These are phyloP conservation scores for Patella ulyssiponensis DNA, from an alignment of 2,888 invertebrate genomes.

Conservation along the genomic window DNA sequence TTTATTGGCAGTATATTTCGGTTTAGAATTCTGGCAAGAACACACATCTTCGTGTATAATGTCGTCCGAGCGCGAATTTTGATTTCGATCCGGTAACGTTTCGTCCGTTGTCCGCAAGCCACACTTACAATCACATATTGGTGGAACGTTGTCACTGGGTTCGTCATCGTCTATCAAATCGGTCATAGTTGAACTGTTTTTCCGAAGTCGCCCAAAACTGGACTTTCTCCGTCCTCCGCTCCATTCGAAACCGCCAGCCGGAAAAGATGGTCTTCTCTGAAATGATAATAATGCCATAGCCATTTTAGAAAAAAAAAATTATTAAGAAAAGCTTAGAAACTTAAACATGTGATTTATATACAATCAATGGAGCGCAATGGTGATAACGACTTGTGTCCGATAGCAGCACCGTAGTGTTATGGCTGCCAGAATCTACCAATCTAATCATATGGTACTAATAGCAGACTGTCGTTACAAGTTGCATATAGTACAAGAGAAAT, in stretches of 20 bases:
- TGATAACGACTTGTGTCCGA: too few relatives aligned
- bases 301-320: neutral
- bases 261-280: conserved; percentile 26
- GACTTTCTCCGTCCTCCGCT: conserved; percentile 13
- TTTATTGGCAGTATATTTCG: neutral
- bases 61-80: neutral
- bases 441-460: too few relatives aligned
- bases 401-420: too few relatives aligned
- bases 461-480: too few relatives aligned
- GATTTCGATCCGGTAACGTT: neutral
- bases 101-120: neutral
- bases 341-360: too few relatives aligned
- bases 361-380: too few relatives aligned
- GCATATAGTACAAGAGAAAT: too few relatives aligned
- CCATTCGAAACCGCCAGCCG: conserved; percentile 31
- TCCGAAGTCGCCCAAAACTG: neutral
- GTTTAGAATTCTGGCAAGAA: conserved; percentile 10
- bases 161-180: conserved; percentile 17
- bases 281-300: conserved; percentile 18
- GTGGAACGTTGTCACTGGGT: conserved; percentile 1
- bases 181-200: conserved; percentile 13
- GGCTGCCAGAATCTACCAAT: too few relatives aligned
- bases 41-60: neutral
- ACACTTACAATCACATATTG: conserved; percentile 8
- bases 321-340: too few relatives aligned